Percentiles rank a stretch among this genome's conserved stretches.
Conservation (phyloP, 2,888 invertebrate species). For the Julus scandinavius region DNA sequence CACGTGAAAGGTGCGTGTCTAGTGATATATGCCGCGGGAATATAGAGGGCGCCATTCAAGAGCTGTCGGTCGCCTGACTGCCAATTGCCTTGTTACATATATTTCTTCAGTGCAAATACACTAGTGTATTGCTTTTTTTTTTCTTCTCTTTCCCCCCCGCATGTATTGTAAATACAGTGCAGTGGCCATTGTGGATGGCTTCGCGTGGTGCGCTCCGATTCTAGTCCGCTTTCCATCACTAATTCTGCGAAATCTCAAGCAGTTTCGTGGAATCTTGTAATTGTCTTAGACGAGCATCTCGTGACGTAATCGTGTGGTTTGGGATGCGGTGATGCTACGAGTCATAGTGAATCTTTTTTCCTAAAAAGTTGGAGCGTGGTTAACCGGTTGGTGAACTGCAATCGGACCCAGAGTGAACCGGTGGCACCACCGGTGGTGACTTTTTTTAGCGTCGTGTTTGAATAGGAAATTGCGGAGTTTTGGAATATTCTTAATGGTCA, state of each 20-base stretch:
- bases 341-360: neutral
- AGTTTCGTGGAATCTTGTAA: neutral
- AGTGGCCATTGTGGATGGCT: neutral
- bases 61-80: neutral
- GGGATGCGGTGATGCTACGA: neutral
- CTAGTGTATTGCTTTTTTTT: constrained; percentile 34
- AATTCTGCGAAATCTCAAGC: neutral
- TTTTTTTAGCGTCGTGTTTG: neutral
- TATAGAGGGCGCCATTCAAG: constrained; percentile 19
- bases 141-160: neutral
- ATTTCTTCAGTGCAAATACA: constrained; percentile 43
- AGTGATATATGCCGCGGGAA: neutral
- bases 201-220: neutral
- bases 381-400: neutral
- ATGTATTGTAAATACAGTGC: constrained; percentile 16
- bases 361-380: neutral
- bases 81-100: constrained; percentile 7
- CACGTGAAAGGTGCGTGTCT: constrained; percentile 13
- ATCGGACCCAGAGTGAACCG: neutral
- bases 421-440: neutral
- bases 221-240: neutral
- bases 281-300: neutral
- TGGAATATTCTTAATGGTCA: neutral
- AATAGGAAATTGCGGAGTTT: neutral
- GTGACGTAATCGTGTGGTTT: neutral